Percentiles rank a stretch among this genome's conserved stretches.
These are phyloP conservation scores for Chrosomus eos DNA, from an alignment of 2,797 vertebrate genomes.

Conservation along the genomic window DNA sequence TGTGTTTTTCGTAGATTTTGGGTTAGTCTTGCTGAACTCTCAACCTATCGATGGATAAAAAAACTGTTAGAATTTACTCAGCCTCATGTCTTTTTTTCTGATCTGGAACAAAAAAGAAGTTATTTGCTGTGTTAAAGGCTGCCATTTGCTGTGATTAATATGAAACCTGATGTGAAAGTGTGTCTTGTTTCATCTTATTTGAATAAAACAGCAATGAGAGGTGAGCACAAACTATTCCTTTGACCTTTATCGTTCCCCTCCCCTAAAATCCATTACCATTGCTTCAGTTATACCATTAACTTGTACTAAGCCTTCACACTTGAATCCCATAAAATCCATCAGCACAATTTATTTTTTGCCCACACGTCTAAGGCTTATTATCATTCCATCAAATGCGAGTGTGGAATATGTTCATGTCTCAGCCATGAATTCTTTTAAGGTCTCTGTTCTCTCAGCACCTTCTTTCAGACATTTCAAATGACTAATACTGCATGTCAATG, in stretches of 20 bases:
- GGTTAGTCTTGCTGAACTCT: neutral
- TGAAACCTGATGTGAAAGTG: neutral
- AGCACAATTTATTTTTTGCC: slow-evolving; percentile 19
- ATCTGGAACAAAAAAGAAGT: neutral
- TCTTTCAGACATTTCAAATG: slow-evolving; percentile 8
- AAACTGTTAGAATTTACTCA: neutral
- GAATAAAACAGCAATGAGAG: neutral
- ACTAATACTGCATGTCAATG: slow-evolving; percentile 27
- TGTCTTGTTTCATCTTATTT: neutral
- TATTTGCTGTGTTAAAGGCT: neutral
- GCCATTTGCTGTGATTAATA: neutral
- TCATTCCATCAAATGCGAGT: slow-evolving; percentile 32
- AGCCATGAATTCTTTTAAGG: neutral
- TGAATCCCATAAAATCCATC: slow-evolving; percentile 4
- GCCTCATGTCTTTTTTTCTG: neutral
- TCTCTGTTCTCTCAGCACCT: slow-evolving; percentile 5
- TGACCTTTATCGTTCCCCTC: neutral
- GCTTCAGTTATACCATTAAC: neutral
- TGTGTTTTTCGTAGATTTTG: neutral
- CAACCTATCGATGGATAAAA: neutral
- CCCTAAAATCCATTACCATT: neutral
- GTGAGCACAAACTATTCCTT: no score
- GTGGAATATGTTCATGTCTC: neutral
- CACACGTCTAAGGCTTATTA: slow-evolving; percentile 17
- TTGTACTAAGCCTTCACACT: neutral